Evolutionary conservation across 2,797 vertebrate genomes (phyloP).

Genomic region (Oceanodroma leucorhoa): DNA sequence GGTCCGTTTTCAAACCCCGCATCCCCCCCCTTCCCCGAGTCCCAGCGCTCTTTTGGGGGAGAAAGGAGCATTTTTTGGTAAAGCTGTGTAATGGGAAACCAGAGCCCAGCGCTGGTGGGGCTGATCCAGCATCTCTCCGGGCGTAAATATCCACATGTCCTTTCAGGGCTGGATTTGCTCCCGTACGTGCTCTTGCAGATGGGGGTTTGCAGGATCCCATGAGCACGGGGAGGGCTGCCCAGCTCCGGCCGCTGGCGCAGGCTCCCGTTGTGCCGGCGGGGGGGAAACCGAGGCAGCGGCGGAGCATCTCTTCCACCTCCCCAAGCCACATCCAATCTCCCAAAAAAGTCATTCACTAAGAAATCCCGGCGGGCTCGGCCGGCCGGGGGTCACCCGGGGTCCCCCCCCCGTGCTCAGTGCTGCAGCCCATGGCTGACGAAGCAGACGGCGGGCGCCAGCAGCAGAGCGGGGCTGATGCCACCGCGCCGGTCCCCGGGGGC

Average conservation of each 20-base stretch:
- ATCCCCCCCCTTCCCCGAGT: neutral
- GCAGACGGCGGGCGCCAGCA: neutral
- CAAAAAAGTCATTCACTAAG: neutral
- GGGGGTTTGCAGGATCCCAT: neutral
- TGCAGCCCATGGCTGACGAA: neutral
- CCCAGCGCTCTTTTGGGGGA: neutral
- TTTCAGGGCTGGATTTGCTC: neutral
- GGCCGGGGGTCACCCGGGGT: neutral
- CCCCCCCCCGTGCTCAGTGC: neutral
- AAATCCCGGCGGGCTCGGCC: neutral
- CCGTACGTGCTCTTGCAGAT: fast-evolving
- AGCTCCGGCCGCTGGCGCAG: neutral
- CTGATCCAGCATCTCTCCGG: neutral
- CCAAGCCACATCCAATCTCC: neutral
- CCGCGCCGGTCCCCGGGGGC: neutral
- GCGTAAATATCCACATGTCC: neutral
- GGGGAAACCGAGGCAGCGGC: neutral
- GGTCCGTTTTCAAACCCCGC: neutral
- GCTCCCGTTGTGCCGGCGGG: neutral
- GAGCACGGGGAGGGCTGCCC: neutral
- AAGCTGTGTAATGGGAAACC: neutral
- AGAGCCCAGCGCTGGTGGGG: neutral
- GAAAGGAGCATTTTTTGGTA: neutral
- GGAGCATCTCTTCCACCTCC: neutral
- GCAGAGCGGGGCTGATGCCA: neutral